These are phyloP conservation scores for Xylocampa areola DNA, from an alignment of 2,888 invertebrate genomes.

Conservation along the genomic window DNA sequence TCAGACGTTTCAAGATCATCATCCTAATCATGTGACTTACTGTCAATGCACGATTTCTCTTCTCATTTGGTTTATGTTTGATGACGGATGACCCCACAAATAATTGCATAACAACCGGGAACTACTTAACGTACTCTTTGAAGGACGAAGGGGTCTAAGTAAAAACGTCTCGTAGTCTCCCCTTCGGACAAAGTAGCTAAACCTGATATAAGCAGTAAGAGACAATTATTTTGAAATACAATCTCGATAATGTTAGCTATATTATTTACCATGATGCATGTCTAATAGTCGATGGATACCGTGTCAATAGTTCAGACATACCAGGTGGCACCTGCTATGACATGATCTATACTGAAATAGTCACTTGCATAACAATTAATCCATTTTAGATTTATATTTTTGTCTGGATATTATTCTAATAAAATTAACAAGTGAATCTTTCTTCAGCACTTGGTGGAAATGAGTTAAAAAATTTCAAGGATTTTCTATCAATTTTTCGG, in stretches of 20 bases:
- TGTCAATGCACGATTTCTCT: not conserved
- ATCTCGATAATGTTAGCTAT: constrained; percentile 12
- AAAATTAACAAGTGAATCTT: constrained; percentile 7
- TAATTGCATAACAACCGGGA: constrained; percentile 21
- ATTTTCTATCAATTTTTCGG: constrained; percentile 26
- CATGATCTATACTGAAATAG: constrained; percentile 13
- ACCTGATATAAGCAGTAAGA: constrained; percentile 23
- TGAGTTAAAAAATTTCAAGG: not conserved
- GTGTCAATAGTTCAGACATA: constrained; percentile 24
- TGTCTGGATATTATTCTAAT: constrained; percentile 1
- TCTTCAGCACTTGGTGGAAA: constrained; percentile 14
- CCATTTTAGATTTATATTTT: constrained; percentile 33
- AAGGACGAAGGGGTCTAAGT: constrained; percentile 30
- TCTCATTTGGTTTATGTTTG: not conserved
- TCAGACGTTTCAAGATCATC: constrained; percentile 32
- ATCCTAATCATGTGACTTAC: constrained; percentile 26
- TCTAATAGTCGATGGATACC: constrained; percentile 5
- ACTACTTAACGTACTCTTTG: constrained; percentile 24
- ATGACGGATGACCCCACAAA: not conserved
- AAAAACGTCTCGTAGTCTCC: constrained; percentile 4
- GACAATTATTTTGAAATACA: constrained; percentile 26
- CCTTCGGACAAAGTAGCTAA: constrained; percentile 2
- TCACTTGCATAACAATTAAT: constrained; percentile 13
- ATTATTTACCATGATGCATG: constrained; percentile 17
- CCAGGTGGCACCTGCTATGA: constrained; percentile 26